A percentile compares a stretch with the other conserved stretches of the same genome.
Conservation (phyloP, 2,888 invertebrate species). For the Drosophila suboccidentalis region DNA sequence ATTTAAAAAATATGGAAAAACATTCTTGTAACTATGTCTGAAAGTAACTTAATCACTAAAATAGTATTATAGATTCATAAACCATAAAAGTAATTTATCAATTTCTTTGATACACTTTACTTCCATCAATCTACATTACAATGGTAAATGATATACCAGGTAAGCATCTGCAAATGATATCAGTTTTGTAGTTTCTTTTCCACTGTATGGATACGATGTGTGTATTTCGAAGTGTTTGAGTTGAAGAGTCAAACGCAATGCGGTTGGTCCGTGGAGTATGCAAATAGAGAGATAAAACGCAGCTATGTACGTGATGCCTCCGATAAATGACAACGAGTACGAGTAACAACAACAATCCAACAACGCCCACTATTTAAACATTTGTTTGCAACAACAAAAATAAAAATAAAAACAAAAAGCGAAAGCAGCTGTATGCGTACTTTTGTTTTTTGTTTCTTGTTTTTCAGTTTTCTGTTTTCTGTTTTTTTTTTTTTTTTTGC, state of each 20-base stretch:
- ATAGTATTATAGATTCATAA: neutral
- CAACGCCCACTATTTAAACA: slow-evolving; percentile 72
- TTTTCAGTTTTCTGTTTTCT: slow-evolving; percentile 29
- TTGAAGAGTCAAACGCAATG: slow-evolving; percentile 54
- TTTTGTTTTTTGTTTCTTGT: slow-evolving; percentile 21
- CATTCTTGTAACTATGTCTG: neutral
- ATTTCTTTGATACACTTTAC: neutral
- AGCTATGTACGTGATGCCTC: slow-evolving; percentile 73
- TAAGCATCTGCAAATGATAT: slow-evolving; percentile 7
- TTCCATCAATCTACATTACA: slow-evolving; percentile 9
- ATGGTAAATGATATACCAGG: neutral
- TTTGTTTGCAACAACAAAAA: slow-evolving; percentile 61
- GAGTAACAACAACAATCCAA: slow-evolving; percentile 29
- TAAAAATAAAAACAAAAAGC: slow-evolving; percentile 59
- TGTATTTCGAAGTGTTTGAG: slow-evolving; percentile 3
- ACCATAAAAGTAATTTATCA: neutral
- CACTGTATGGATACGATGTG: slow-evolving; percentile 26
- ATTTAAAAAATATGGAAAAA: too few species aligned
- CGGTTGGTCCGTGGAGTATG: slow-evolving; percentile 65
- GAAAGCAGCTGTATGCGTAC: slow-evolving; percentile 56
- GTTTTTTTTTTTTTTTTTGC: slow-evolving; percentile 51
- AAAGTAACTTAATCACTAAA: neutral
- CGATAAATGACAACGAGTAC: slow-evolving; percentile 54
- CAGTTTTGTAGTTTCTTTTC: slow-evolving; percentile 25
- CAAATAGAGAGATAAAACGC: slow-evolving; percentile 73